Conservation (phyloP, 2,797 vertebrate genomes). For the Myotis daubentonii region DNA sequence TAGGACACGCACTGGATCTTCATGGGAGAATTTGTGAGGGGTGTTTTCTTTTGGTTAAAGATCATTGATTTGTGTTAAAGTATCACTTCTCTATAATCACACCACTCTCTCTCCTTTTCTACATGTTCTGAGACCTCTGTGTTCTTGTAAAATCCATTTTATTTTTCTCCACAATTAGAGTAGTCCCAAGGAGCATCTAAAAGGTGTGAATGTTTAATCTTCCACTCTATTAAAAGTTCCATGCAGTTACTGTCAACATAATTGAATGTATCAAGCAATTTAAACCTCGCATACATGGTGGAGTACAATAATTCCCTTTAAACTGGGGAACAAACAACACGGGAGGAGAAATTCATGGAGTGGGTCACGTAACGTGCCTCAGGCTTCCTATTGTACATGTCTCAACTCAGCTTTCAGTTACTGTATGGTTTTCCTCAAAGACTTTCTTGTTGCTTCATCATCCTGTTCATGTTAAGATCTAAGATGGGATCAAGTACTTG, state of each 20-base stretch:
- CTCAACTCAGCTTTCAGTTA: background rate
- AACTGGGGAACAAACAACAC: background rate
- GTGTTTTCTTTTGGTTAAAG: background rate
- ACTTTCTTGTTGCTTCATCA: background rate
- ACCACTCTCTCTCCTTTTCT: background rate
- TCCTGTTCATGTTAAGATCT: background rate
- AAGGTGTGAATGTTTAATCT: background rate
- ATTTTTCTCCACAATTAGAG: background rate
- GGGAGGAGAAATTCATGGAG: background rate
- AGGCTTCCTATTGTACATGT: background rate
- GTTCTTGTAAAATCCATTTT: background rate
- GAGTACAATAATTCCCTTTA: slow-evolving; percentile 16
- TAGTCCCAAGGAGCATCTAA: background rate
- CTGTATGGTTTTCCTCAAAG: background rate
- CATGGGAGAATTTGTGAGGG: background rate
- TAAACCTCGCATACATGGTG: background rate
- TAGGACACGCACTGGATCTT: background rate
- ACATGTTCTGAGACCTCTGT: background rate
- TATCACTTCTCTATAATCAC: background rate
- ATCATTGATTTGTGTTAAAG: background rate
- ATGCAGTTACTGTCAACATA: background rate
- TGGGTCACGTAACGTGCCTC: background rate
- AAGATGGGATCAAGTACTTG: background rate
- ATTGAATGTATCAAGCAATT: background rate
- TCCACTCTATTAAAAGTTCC: background rate